Evolutionary conservation across 1,140 invertebrate genomes (phyloP), one percentile per base, ranked within the genome.

Genomic region (Colletes gigas): DNA sequence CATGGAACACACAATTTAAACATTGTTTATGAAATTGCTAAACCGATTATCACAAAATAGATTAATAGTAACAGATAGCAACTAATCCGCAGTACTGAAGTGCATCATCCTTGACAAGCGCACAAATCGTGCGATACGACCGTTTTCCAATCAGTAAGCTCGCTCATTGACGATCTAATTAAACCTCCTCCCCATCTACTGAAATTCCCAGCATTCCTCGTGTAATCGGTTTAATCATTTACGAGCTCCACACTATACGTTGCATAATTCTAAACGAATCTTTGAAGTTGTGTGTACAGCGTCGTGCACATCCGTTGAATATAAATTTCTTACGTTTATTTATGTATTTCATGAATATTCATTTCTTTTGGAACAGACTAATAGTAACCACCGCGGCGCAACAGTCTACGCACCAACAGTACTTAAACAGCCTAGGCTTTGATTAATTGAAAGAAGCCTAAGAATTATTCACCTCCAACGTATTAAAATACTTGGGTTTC

Each of bases 161-260:
- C 60, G 41, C 50, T 65, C 78, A 71, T 81, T 85, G 73, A 85
- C 73, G 78, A 72, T 85, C 84, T 85, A 85, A 85, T 85, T 85
- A 85, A 85, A 85, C 77, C 73, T 77, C 50, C 21, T 59, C 54
- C 74, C 66, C 21, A 54, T 77, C 63, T 30, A 60, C 54, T 39
- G 65, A 84, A 81, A 85, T 85, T 82, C 83, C 82, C 39, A 19
- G 62, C 66, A 55, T 84, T 85, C 83, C 83, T 62, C 41, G 78
- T 75, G 78, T 85, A 85, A 85, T 85, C 72, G 77, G 78, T 84
- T 84, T 84, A 85, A 85, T 74, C 78, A 83, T 84, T 85, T 80
- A 79, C 68, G 67, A 44, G 55, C 78, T 21, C 30, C 30, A n/a
- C 60, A 44, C 44, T 77, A 57, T 41, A 65, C 52, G 57, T 60